These are phyloP conservation scores for Dicyrtoma fusca DNA, from an alignment of 2,888 invertebrate species.

Conservation along the genomic window DNA sequence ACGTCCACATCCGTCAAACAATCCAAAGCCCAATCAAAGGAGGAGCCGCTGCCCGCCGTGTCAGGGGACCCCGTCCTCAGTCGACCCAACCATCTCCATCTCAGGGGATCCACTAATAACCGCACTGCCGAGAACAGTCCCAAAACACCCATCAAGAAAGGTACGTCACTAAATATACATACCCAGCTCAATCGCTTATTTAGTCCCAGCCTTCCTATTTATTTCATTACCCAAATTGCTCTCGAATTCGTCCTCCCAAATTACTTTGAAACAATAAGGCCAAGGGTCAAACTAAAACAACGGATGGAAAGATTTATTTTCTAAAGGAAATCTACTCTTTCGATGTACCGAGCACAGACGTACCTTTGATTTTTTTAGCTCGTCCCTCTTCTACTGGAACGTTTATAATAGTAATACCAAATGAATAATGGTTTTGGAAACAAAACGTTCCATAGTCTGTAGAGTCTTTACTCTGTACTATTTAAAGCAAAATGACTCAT, in stretches of 20 bases:
- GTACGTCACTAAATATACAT: slow-evolving; percentile 43
- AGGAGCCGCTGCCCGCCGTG: not conserved
- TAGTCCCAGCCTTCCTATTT: no score
- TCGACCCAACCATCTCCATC: slow-evolving; percentile 37
- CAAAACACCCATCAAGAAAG: slow-evolving; percentile 56
- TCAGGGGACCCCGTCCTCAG: not conserved
- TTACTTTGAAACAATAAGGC: not conserved
- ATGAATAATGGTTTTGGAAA: no score
- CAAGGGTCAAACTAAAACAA: not conserved
- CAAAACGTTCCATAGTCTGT: no score
- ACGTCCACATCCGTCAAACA: not conserved
- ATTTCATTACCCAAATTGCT: no score
- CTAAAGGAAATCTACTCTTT: no score
- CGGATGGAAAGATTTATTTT: not conserved
- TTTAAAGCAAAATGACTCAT: no score
- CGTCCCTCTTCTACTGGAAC: no score
- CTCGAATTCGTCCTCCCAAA: not conserved
- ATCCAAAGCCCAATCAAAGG: not conserved
- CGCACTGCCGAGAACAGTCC: slow-evolving; percentile 44
- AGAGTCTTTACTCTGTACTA: no score
- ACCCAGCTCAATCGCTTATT: not conserved
- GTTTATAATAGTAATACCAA: no score
- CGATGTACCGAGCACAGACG: no score
- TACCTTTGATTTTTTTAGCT: no score
- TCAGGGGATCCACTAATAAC: slow-evolving; percentile 32